These are phyloP conservation scores for Cetoscarus ocellatus DNA, from an alignment of 2,797 vertebrate species.

Conservation along the genomic window DNA sequence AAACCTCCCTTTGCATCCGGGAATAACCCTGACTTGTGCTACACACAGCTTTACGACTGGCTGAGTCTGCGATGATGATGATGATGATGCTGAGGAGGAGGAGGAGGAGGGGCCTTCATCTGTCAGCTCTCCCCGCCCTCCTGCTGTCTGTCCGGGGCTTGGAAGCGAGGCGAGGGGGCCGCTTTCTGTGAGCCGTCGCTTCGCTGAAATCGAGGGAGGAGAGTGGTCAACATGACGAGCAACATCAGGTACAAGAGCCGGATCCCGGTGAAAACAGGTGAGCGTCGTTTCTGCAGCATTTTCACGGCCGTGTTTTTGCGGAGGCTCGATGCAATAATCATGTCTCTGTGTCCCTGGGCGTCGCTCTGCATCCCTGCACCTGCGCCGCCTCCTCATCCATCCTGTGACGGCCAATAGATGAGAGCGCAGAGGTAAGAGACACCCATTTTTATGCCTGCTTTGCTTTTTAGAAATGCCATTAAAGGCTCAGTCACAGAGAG, in stretches of 20 bases:
- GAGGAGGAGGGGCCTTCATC: slow-evolving; percentile 58
- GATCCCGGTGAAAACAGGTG: slow-evolving; percentile 92
- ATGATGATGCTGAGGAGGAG: not conserved
- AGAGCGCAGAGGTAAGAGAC: slow-evolving; percentile 80
- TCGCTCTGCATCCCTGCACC: slow-evolving; percentile 81
- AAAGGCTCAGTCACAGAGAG: not conserved
- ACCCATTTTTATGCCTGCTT: not conserved
- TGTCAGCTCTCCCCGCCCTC: slow-evolving; percentile 57
- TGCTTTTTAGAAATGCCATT: not conserved
- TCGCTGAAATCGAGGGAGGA: slow-evolving; percentile 49
- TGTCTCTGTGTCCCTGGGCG: slow-evolving; percentile 70
- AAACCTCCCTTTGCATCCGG: slow-evolving; percentile 7
- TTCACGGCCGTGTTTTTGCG: not conserved
- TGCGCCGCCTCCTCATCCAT: slow-evolving; percentile 71
- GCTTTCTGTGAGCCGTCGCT: slow-evolving; percentile 57
- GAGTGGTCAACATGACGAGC: slow-evolving; percentile 88
- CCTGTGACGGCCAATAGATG: slow-evolving; percentile 75
- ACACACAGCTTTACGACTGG: slow-evolving; percentile 35
- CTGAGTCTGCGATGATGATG: not conserved
- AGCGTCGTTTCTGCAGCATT: slow-evolving; percentile 39
- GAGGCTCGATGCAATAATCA: slow-evolving; percentile 32
- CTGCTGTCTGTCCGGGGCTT: slow-evolving; percentile 44
- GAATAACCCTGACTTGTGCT: not conserved
- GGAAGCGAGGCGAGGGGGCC: slow-evolving; percentile 62
- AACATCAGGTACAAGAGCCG: slow-evolving; percentile 95